phyloP scores from a whole-genome alignment of 1,140 invertebrate species.

The Protaetia brevitarsis region DNA sequence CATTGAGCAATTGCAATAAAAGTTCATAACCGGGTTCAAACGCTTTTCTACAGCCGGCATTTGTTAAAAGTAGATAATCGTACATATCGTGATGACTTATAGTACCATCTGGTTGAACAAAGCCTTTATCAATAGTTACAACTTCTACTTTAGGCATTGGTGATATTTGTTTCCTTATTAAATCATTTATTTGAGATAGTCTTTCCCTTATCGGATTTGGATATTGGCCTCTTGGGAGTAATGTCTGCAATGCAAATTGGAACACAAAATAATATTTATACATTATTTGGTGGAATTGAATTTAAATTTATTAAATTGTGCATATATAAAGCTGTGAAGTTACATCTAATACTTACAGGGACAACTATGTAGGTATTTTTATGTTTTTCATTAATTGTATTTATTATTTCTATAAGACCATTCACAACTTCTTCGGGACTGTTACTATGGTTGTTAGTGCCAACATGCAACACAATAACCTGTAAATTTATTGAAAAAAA shows the following conservation, averaged over 20 bases:
- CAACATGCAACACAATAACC: constrained; percentile 81
- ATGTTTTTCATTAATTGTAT: constrained; percentile 69
- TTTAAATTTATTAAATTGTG: background rate
- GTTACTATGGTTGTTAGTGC: constrained; percentile 81
- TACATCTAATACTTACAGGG: constrained; percentile 62
- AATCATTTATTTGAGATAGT: constrained; percentile 69
- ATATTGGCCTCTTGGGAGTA: constrained; percentile 79
- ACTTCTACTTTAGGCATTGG: constrained; percentile 64
- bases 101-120: constrained; percentile 72
- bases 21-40: constrained; percentile 79
- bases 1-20: constrained; percentile 68
- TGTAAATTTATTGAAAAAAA: constrained; percentile 41
- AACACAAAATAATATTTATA: constrained; percentile 24
- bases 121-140: constrained; percentile 70
- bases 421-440: constrained; percentile 74
- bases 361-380: constrained; percentile 76
- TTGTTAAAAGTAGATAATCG: constrained; percentile 83
- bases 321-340: background rate
- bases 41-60: constrained; percentile 76
- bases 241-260: constrained; percentile 58
- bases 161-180: constrained; percentile 61
- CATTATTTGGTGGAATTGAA: background rate
- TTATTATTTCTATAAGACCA: constrained; percentile 75
- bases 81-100: constrained; percentile 86
- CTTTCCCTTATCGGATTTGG: constrained; percentile 76